Conservation (phyloP, 2,113 vertebrate genomes). For the Blennius ocellaris region DNA sequence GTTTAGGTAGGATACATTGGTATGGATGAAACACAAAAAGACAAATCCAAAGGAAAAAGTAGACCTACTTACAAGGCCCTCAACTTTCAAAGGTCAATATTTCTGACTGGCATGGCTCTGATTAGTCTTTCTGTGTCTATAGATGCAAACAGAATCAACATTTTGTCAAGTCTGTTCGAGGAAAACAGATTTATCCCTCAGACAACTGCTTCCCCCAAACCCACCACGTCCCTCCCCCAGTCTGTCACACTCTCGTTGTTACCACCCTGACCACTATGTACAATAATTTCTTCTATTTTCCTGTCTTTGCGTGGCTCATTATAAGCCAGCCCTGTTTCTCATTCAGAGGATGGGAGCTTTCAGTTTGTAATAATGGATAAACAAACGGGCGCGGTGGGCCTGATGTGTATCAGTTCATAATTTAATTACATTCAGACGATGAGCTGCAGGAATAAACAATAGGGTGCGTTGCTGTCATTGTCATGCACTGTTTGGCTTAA, state of each 20-base stretch:
- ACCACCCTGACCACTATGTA: conserved; percentile 3
- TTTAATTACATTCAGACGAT: conserved; percentile 72
- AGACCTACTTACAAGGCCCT: no score
- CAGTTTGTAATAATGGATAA: conserved; percentile 63
- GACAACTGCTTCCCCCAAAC: no score
- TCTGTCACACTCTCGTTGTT: not conserved
- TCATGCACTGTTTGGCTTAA: conserved; percentile 32
- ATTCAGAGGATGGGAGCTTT: conserved; percentile 54
- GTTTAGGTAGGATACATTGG: no score
- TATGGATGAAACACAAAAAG: no score
- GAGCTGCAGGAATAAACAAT: conserved; percentile 57
- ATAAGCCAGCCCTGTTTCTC: conserved; percentile 34
- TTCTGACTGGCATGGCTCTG: no score
- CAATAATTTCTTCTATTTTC: conserved; percentile 10
- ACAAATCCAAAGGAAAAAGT: no score
- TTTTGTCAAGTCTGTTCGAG: no score
- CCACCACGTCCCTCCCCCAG: no score
- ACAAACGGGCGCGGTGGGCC: conserved; percentile 67
- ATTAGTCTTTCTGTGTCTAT: no score
- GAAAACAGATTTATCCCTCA: no score
- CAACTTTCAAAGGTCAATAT: no score
- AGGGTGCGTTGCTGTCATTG: conserved; percentile 33
- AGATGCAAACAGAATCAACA: no score
- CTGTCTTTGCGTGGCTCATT: conserved; percentile 22
- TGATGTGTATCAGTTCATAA: conserved; percentile 65